Percentiles rank a stretch among this genome's conserved stretches.
These are phyloP conservation scores for Caenorhabditis sp. DNA, from an alignment of 2,888 invertebrate genomes.

Conservation along the genomic window DNA sequence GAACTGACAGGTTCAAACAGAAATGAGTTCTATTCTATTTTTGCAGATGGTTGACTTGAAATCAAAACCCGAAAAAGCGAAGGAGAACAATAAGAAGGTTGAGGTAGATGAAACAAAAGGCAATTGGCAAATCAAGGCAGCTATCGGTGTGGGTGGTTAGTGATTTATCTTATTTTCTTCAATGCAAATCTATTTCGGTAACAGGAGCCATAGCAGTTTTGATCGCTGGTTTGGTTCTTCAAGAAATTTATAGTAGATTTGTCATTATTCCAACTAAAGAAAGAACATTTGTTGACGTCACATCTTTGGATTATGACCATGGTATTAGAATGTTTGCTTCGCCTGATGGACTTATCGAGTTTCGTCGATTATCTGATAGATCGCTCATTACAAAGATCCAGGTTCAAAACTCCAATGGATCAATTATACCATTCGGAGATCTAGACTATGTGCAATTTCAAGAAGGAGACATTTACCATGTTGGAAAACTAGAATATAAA, in stretches of 20 bases:
- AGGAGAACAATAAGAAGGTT: not conserved
- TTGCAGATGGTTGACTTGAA: no score
- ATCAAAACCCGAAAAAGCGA: not conserved
- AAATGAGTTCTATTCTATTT: no score
- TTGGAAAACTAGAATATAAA: constrained; percentile 7
- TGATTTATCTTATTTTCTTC: not conserved
- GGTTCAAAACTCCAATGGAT: not conserved
- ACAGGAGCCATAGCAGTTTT: not conserved
- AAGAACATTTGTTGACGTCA: constrained; percentile 11
- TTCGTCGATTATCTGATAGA: not conserved
- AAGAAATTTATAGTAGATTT: constrained; percentile 3
- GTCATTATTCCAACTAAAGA: constrained; percentile 18
- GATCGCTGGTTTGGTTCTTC: not conserved
- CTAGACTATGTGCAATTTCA: not conserved
- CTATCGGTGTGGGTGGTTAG: not conserved
- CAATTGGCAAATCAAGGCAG: not conserved
- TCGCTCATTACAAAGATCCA: not conserved
- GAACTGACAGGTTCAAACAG: no score
- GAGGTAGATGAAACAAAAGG: not conserved
- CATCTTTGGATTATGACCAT: not conserved
- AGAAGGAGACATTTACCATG: not conserved
- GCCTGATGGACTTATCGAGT: not conserved
- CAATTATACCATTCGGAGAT: not conserved
- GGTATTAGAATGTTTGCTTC: not conserved
- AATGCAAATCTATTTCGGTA: not conserved